These are phyloP conservation scores for Apis mellifera DNA, from an alignment of 1,140 invertebrate genomes.

Conservation along the genomic window Amel_HAv3.1 CM009936.2:12627001-12627500, in stretches of 20 bases:
- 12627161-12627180: slow-evolving; percentile 29
- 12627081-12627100: slow-evolving; percentile 12
- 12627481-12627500: neutral
- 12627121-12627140: neutral
- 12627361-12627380: too few relatives aligned
- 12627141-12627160: neutral
- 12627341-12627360: slow-evolving; percentile 43
- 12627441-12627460: slow-evolving; percentile 24
- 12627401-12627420: slow-evolving; percentile 21
- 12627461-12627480: neutral
- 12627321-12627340: slow-evolving; percentile 16
- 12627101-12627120: neutral
- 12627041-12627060: neutral
- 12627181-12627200: slow-evolving; percentile 14
- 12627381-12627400: slow-evolving; percentile 7
- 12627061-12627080: neutral
- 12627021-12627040: too few relatives aligned
- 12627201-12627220: slow-evolving; percentile 17
- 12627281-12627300: too few relatives aligned
- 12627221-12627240: neutral
- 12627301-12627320: too few relatives aligned
- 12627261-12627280: too few relatives aligned
- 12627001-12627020: too few relatives aligned
- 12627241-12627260: too few relatives aligned
- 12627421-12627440: slow-evolving; percentile 9